Percentiles rank a stretch among this genome's conserved stretches.
phyloP scores from a whole-genome alignment of 2,797 vertebrate genomes.

The Syngnathus acus region DNA sequence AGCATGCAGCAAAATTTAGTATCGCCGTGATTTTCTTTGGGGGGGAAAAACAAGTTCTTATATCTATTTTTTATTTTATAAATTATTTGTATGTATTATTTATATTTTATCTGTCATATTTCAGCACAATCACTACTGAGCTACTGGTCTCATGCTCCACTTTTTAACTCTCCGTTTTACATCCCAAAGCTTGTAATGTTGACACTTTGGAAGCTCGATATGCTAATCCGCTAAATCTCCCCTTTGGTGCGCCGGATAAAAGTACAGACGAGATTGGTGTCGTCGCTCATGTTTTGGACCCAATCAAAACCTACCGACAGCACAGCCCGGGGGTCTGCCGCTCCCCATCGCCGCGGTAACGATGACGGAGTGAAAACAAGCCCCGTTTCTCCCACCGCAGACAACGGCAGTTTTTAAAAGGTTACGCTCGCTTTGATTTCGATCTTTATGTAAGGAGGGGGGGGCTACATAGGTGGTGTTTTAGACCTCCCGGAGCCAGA shows the following conservation, averaged over 20 bases:
- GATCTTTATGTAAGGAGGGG: conserved; percentile 46
- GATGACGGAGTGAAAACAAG: conserved; percentile 48
- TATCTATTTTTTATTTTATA: too few species aligned
- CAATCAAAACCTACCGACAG: conserved; percentile 46
- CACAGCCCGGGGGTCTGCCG: conserved; percentile 38
- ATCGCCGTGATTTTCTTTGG: too few species aligned
- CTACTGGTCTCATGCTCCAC: too few species aligned
- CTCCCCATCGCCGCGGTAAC: conserved; percentile 33
- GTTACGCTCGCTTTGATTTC: conserved; percentile 61
- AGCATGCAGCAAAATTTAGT: too few species aligned
- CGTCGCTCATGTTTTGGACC: conserved; percentile 46
- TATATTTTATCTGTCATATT: too few species aligned
- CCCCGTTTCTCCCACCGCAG: conserved; percentile 49
- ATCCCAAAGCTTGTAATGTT: conserved; percentile 26
- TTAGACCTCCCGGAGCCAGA: conserved; percentile 44
- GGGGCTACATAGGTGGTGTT: conserved; percentile 62
- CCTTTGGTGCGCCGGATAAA: conserved; percentile 21
- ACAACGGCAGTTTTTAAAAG: conserved; percentile 53
- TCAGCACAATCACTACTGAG: too few species aligned
- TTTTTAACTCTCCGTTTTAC: not conserved
- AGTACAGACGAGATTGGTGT: conserved; percentile 46
- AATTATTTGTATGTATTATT: too few species aligned
- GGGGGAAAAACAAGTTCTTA: too few species aligned
- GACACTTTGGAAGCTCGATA: conserved; percentile 10
- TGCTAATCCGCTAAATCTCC: conserved; percentile 26